Evolutionary conservation across 2,888 invertebrate genomes (phyloP).

Genomic region (Mimachlamys varia): DNA sequence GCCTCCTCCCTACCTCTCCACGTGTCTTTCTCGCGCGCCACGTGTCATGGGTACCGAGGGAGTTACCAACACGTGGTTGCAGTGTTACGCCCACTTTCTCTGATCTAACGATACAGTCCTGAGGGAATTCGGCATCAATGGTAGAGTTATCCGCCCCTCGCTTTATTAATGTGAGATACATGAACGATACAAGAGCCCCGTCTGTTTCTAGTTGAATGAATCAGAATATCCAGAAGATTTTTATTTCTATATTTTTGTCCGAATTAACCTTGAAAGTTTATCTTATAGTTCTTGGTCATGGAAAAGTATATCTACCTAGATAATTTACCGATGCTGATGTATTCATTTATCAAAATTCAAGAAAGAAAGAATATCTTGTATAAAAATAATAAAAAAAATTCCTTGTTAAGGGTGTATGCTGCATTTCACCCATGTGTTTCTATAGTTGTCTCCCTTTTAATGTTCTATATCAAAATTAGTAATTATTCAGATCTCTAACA

Average conservation of each 20-base stretch:
- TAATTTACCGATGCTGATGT: no score
- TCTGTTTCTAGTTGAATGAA: constrained; percentile 4
- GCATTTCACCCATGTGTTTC: no score
- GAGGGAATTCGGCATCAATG: not conserved
- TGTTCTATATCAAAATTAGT: no score
- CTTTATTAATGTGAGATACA: not conserved
- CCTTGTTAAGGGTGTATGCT: no score
- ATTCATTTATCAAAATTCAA: no score
- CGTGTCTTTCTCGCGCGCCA: not conserved
- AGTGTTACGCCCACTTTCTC: not conserved
- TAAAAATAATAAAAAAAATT: no score
- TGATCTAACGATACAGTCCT: not conserved
- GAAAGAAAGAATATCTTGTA: no score
- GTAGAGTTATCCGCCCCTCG: not conserved
- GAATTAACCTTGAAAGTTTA: not conserved
- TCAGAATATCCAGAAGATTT: not conserved
- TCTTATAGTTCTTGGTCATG: no score
- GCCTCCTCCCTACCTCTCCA: not conserved
- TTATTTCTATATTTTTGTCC: not conserved
- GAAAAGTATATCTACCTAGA: no score
- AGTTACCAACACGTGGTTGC: not conserved
- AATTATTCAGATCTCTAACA: no score
- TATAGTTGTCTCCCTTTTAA: no score
- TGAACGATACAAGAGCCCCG: not conserved
- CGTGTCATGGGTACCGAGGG: constrained; percentile 23